Conservation (phyloP, 2,888 invertebrate species). For the Drosophila sordidula region DNA sequence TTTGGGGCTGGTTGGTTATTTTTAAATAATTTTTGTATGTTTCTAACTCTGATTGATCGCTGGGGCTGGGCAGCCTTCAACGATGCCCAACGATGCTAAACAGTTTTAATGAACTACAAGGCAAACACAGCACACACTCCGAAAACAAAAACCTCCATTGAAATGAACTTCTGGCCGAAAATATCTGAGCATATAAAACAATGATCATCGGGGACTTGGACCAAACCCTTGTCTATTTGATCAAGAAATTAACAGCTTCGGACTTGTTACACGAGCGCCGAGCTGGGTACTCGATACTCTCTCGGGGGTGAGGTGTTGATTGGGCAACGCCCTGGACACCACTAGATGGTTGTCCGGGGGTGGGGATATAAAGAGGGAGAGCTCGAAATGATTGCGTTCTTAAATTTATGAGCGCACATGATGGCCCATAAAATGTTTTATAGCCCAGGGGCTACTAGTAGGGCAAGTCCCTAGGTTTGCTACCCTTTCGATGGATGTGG, state of each 20-base stretch:
- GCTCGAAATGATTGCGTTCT: constrained; percentile 69
- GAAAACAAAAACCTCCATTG: constrained; percentile 1
- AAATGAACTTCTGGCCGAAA: constrained; percentile 3
- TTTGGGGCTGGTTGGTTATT: neutral
- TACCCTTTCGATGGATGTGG: constrained; percentile 43
- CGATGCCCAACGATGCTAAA: constrained; percentile 66
- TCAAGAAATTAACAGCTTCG: constrained; percentile 68
- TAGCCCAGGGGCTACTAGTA: constrained; percentile 45
- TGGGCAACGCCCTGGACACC: constrained; percentile 79
- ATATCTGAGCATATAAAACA: constrained; percentile 32
- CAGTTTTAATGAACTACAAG: constrained; percentile 72
- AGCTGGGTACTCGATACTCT: constrained; percentile 11
- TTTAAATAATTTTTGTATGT: neutral
- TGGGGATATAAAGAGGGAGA: neutral
- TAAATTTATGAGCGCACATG: constrained; percentile 77
- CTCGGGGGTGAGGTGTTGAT: constrained; percentile 72
- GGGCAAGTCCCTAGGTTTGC: constrained; percentile 21
- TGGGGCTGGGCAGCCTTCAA: constrained; percentile 49
- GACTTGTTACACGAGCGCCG: constrained; percentile 67
- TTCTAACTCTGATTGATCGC: constrained; percentile 36
- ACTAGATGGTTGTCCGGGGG: neutral
- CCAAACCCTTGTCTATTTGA: constrained; percentile 51
- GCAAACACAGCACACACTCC: constrained; percentile 24
- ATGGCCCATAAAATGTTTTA: constrained; percentile 82
- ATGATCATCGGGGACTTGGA: constrained; percentile 48